phyloP scores from a whole-genome alignment of 1,140 invertebrate genomes.

The Formica selysi region DNA sequence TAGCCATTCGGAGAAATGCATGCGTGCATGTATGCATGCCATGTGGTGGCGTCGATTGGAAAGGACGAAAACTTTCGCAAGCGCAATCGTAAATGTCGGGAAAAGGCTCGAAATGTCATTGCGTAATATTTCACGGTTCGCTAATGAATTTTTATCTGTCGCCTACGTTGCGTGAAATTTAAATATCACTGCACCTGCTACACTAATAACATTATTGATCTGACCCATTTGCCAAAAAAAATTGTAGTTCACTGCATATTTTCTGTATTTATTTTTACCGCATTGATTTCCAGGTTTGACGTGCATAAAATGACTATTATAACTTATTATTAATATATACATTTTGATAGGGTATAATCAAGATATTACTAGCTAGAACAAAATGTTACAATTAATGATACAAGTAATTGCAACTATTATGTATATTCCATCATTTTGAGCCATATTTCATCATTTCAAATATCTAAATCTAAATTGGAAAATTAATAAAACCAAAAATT shows the following conservation, averaged over 20 bases:
- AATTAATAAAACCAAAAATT: conserved; percentile 21
- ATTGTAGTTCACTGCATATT: neutral
- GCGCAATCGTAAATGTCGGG: neutral
- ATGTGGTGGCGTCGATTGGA: conserved; percentile 1
- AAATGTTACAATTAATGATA: neutral
- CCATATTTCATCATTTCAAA: too few species aligned
- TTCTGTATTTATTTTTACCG: conserved; percentile 32
- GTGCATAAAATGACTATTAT: neutral
- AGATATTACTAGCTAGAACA: conserved; percentile 6
- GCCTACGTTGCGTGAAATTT: neutral
- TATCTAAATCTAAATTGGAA: neutral
- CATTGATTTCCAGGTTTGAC: conserved; percentile 12
- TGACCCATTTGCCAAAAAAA: conserved; percentile 19
- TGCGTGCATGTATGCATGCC: neutral
- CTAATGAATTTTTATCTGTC: conserved; percentile 24
- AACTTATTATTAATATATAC: conserved; percentile 25
- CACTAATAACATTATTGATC: conserved; percentile 15
- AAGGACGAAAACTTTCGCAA: conserved; percentile 12
- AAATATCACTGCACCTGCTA: conserved; percentile 42
- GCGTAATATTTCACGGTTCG: conserved; percentile 47
- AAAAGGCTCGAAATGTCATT: conserved; percentile 43
- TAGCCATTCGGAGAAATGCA: neutral
- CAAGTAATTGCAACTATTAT: neutral
- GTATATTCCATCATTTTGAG: neutral
- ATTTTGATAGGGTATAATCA: neutral